phyloP scores from a whole-genome alignment of 53 echinoderm and acorn worm genomes.

The Crossaster papposus region DNA sequence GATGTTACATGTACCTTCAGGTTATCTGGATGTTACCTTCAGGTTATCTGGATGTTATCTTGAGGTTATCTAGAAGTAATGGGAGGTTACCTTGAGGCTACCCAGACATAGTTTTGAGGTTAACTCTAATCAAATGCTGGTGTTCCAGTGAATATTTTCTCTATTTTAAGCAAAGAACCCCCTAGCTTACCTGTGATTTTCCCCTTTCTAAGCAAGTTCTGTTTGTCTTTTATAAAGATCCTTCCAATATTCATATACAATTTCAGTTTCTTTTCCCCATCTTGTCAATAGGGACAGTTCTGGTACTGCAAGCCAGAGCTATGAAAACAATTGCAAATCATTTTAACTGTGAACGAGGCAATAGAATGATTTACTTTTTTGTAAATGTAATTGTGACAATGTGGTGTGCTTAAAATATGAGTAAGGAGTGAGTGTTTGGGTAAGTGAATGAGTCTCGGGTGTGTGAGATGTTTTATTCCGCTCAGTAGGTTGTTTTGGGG shows the following conservation, averaged over 20 bases:
- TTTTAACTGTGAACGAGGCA: constrained; percentile 58
- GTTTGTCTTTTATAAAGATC: neutral
- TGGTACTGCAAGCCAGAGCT: constrained; percentile 16
- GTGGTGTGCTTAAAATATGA: neutral
- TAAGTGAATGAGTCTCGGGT: constrained; percentile 19
- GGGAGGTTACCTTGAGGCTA: too few species aligned
- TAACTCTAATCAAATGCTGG: neutral
- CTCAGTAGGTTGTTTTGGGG: neutral
- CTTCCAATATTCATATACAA: neutral
- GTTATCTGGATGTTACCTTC: too few species aligned
- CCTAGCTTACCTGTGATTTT: neutral
- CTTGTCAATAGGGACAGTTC: neutral
- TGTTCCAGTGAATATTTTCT: constrained; percentile 12
- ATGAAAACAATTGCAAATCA: constrained; percentile 24
- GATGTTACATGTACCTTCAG: neutral
- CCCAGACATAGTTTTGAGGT: too few species aligned
- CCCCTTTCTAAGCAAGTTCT: neutral
- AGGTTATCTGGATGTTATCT: neutral
- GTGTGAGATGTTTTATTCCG: neutral
- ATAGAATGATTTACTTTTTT: constrained; percentile 43
- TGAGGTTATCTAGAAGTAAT: too few species aligned
- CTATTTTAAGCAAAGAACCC: neutral
- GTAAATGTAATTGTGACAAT: neutral
- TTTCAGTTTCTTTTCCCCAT: neutral
- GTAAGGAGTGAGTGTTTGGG: constrained; percentile 3